phyloP scores from a whole-genome alignment of 2,888 invertebrate species.

The Melinopterus prodromus region DNA sequence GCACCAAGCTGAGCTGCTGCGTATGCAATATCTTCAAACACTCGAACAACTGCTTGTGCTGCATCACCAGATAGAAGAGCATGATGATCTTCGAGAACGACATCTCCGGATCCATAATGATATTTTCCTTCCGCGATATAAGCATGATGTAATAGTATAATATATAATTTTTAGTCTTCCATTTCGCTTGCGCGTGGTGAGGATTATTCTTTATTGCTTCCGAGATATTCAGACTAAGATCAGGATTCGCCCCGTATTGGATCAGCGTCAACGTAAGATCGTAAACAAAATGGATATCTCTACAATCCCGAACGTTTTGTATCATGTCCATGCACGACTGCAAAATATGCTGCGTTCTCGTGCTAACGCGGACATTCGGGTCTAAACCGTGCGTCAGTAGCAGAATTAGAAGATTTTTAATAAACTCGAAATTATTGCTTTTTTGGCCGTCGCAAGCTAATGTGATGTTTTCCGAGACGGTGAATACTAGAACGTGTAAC shows the following conservation, averaged over 20 bases:
- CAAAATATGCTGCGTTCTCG: constrained; percentile 73
- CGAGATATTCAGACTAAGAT: constrained; percentile 66
- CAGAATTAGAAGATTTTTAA: constrained; percentile 71
- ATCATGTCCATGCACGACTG: constrained; percentile 76
- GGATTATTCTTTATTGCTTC: constrained; percentile 59
- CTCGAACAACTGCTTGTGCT: constrained; percentile 72
- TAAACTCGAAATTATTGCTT: constrained; percentile 73
- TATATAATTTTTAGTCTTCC: constrained; percentile 69
- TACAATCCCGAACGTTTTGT: constrained; percentile 70
- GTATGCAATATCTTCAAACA: constrained; percentile 74
- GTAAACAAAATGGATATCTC: constrained; percentile 74
- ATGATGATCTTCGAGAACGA: constrained; percentile 72
- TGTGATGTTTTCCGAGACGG: constrained; percentile 75
- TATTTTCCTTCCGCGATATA: constrained; percentile 72
- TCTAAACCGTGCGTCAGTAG: constrained; percentile 74
- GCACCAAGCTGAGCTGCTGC: constrained; percentile 70
- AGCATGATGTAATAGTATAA: constrained; percentile 76
- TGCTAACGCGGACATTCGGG: constrained; percentile 67
- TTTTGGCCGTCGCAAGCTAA: constrained; percentile 73
- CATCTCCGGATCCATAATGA: constrained; percentile 69
- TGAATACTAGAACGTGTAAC: constrained; percentile 74
- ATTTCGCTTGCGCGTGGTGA: constrained; percentile 58
- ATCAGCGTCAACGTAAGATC: constrained; percentile 74
- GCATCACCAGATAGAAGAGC: constrained; percentile 73
- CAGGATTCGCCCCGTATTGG: constrained; percentile 79